Evolutionary conservation across 2,113 vertebrate genomes (phyloP).

Genomic region (Rhineura floridana): DNA sequence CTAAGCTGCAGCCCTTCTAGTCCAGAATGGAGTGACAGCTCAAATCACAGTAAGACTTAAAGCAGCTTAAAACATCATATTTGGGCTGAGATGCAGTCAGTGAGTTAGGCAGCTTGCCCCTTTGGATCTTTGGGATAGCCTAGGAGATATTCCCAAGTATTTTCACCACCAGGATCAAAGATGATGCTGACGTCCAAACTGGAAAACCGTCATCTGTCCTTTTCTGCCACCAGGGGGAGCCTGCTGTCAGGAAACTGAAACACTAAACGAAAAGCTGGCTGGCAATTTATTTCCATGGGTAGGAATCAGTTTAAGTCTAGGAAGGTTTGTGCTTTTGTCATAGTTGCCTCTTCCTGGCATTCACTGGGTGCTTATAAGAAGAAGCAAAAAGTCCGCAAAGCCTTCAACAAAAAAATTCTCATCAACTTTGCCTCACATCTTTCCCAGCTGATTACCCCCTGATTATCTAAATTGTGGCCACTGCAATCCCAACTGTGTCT

Average conservation of each 20-base stretch:
- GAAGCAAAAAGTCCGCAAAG: not conserved
- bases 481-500: too few relatives aligned
- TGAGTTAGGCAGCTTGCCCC: not conserved
- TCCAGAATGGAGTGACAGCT: too few relatives aligned
- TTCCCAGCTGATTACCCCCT: not conserved
- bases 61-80: not conserved
- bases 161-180: not conserved
- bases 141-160: not conserved
- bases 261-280: not conserved
- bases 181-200: not conserved
- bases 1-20: too few relatives aligned
- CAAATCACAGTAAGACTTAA: not conserved
- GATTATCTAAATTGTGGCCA: not conserved
- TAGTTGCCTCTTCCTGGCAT: not conserved
- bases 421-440: not conserved
- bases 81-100: too few relatives aligned
- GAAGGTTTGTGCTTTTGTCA: not conserved
- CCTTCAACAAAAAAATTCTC: not conserved
- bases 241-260: not conserved
- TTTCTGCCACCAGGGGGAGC: not conserved
- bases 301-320: not conserved
- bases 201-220: not conserved
- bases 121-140: not conserved
- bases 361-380: not conserved
- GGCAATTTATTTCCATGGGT: not conserved